Evolutionary conservation across 2,888 invertebrate species (phyloP).

Genomic region (Pyralis farinalis): DNA sequence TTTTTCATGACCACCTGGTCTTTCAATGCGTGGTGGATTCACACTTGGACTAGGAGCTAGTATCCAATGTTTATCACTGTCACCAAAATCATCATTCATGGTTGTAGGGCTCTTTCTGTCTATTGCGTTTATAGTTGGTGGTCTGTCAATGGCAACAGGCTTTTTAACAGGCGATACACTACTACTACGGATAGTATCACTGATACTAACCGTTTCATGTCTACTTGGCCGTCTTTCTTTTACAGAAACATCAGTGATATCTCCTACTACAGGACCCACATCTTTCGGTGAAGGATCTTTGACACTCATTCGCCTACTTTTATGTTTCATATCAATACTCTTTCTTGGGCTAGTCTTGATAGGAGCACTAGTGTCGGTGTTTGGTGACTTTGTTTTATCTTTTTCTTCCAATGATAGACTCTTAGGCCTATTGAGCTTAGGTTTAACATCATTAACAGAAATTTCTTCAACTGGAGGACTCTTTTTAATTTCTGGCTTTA

Average conservation of each 20-base stretch:
- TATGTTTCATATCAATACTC: slow-evolving; percentile 43
- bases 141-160: slow-evolving; percentile 25
- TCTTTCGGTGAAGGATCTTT: slow-evolving; percentile 27
- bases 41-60: slow-evolving; percentile 59
- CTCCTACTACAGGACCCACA: slow-evolving; percentile 22
- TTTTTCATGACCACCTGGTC: slow-evolving; percentile 63
- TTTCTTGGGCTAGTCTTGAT: slow-evolving; percentile 49
- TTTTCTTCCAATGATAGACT: slow-evolving; percentile 60
- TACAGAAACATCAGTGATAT: slow-evolving; percentile 20
- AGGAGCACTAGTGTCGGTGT: slow-evolving; percentile 21
- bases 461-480: slow-evolving; percentile 44
- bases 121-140: slow-evolving; percentile 20
- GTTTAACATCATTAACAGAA: slow-evolving; percentile 41
- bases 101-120: slow-evolving; percentile 43
- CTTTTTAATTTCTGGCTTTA: slow-evolving; percentile 66
- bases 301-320: slow-evolving; percentile 28
- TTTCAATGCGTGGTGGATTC: slow-evolving; percentile 65
- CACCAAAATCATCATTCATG: slow-evolving; percentile 44
- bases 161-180: slow-evolving; percentile 41
- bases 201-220: slow-evolving; percentile 23
- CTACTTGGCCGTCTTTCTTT: slow-evolving; percentile 32
- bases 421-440: slow-evolving; percentile 29
- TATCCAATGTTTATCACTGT: slow-evolving; percentile 61
- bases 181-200: slow-evolving; percentile 22
- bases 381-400: slow-evolving; percentile 25